These are phyloP conservation scores for Amblyraja radiata DNA, from an alignment of 2,797 vertebrate genomes.

Conservation along the genomic window DNA sequence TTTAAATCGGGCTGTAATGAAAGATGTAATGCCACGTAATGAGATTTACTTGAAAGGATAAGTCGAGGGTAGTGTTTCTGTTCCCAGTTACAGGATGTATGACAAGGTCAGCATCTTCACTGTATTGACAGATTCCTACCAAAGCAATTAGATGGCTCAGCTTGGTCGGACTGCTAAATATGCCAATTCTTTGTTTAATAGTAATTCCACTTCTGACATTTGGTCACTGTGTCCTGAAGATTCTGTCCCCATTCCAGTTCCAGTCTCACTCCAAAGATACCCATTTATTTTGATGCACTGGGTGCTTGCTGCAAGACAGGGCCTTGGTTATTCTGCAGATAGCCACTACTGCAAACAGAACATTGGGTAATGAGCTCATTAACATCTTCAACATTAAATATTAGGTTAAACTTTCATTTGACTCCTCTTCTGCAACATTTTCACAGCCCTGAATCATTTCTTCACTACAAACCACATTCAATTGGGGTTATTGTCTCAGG, in stretches of 20 bases:
- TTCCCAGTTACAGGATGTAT: not conserved
- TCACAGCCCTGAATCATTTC: not conserved
- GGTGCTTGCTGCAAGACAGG: not conserved
- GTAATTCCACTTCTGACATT: not conserved
- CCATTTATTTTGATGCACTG: not conserved
- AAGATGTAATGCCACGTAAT: slow-evolving; percentile 17
- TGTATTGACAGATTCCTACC: slow-evolving; percentile 16
- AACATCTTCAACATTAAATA: not conserved
- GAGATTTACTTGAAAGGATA: slow-evolving; percentile 35
- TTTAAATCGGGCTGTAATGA: slow-evolving; percentile 31
- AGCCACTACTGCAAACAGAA: not conserved
- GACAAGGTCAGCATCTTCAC: slow-evolving; percentile 22
- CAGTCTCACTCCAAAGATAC: no score
- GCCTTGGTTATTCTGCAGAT: not conserved
- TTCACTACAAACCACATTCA: not conserved
- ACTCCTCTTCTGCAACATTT: not conserved
- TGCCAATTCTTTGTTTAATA: slow-evolving; percentile 2
- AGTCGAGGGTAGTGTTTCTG: not conserved
- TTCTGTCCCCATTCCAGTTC: not conserved
- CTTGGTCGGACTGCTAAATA: slow-evolving; percentile 1
- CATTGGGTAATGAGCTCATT: not conserved
- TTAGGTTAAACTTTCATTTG: not conserved
- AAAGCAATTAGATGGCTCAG: not conserved
- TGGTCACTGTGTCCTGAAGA: not conserved
- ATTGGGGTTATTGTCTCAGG: not conserved